phyloP scores from a whole-genome alignment of 2,797 vertebrate species.

The Tadarida brasiliensis region DNA sequence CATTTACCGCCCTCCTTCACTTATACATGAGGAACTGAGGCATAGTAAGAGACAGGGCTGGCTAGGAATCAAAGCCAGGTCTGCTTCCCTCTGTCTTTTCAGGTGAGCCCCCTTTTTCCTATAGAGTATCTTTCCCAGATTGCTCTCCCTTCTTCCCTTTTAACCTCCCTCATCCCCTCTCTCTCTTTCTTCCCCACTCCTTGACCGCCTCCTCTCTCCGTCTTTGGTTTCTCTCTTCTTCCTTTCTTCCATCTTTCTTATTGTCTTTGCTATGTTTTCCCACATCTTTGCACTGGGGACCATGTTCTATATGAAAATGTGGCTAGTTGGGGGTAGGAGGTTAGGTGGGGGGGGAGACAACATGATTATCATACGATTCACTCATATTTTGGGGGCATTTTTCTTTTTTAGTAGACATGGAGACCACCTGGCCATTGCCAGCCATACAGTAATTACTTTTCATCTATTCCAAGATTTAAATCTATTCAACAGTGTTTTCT shows the following conservation, averaged over 20 bases:
- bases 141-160: not conserved
- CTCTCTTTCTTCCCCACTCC: rapidly evolving
- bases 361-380: not conserved
- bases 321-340: not conserved
- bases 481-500: conserved; percentile 7
- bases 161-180: not conserved
- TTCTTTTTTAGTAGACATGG: not conserved
- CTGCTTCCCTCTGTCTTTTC: not conserved
- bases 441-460: not conserved
- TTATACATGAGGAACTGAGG: not conserved
- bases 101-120: not conserved
- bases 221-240: not conserved
- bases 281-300: not conserved
- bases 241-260: not conserved
- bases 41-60: not conserved
- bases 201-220: not conserved
- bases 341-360: not conserved
- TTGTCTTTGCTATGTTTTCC: not conserved
- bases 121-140: not conserved
- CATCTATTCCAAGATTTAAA: not conserved
- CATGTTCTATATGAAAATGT: not conserved
- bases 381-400: not conserved
- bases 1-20: not conserved
- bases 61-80: not conserved
- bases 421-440: not conserved